These are phyloP conservation scores for Brotula barbata DNA, from an alignment of 2,797 vertebrate species.

Conservation along the genomic window DNA sequence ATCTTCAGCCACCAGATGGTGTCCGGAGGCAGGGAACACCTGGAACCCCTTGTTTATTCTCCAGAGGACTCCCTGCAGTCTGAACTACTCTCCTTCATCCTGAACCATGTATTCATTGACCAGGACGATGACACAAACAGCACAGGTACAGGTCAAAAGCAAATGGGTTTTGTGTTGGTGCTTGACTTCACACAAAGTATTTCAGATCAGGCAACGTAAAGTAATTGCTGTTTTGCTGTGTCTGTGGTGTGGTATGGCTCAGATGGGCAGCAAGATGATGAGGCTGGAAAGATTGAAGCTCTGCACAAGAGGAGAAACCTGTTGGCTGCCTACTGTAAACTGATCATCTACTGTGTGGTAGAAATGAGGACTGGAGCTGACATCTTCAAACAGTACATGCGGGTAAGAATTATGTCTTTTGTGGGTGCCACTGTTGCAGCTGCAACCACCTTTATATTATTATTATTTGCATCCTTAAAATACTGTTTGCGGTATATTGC, in stretches of 20 bases:
- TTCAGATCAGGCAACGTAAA: no score
- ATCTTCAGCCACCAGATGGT: conserved; percentile 99
- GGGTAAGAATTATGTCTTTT: conserved; percentile 75
- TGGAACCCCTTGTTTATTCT: conserved; percentile 93
- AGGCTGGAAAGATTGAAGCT: conserved; percentile 98
- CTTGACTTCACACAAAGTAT: no score
- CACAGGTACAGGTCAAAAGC: conserved; percentile 80
- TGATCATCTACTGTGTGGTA: conserved; percentile 98
- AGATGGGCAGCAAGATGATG: conserved; percentile 98
- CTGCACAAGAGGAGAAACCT: conserved; percentile 98
- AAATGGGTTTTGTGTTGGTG: not conserved
- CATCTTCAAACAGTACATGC: conserved; percentile 99
- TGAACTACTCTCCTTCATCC: conserved; percentile 95
- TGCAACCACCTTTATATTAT: no score
- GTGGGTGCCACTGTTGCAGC: no score
- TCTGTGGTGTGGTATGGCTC: conserved; percentile 1
- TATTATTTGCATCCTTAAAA: not conserved
- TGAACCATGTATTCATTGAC: conserved; percentile 99
- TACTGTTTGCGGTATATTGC: not conserved
- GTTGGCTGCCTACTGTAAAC: conserved; percentile 97
- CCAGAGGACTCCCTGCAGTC: conserved; percentile 93
- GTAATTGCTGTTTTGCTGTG: not conserved
- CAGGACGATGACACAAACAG: conserved; percentile 97
- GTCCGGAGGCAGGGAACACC: conserved; percentile 91
- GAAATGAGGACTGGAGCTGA: conserved; percentile 99